These are phyloP conservation scores for Epiblema foenella DNA, from an alignment of 2,888 invertebrate genomes.

Conservation along the genomic window DNA sequence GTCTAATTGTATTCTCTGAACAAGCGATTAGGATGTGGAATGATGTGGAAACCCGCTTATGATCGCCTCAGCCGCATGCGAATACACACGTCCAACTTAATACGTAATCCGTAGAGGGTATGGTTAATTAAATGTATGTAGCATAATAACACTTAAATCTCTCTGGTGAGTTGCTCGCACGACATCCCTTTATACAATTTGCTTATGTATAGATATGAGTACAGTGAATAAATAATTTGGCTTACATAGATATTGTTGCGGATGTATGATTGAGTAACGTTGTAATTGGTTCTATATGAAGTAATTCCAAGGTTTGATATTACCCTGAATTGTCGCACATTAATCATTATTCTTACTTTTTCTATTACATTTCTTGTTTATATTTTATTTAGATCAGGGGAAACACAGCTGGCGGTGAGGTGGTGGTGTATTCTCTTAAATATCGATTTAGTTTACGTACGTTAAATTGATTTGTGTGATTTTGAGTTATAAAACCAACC, in stretches of 20 bases:
- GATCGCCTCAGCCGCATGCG: conserved; percentile 18
- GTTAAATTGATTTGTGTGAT: too few species aligned
- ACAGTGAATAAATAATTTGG: conserved; percentile 33
- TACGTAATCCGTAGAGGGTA: conserved; percentile 34
- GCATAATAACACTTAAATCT: conserved; percentile 46
- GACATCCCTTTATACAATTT: conserved; percentile 44
- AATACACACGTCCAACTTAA: conserved; percentile 33
- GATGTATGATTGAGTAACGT: not conserved
- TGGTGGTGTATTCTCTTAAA: too few species aligned
- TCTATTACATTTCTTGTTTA: too few species aligned
- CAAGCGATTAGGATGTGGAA: conserved; percentile 32
- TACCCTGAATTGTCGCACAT: too few species aligned
- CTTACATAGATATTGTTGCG: conserved; percentile 22
- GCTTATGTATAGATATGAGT: conserved; percentile 23
- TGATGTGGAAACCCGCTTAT: conserved; percentile 23
- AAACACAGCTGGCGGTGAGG: too few species aligned
- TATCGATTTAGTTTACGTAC: too few species aligned
- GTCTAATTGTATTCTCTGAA: conserved; percentile 25
- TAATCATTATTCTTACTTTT: too few species aligned
- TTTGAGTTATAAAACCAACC: too few species aligned
- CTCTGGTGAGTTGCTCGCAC: conserved; percentile 40
- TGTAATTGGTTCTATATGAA: not conserved
- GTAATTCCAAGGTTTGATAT: too few species aligned
- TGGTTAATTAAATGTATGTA: conserved; percentile 46
- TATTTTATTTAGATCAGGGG: too few species aligned